Base-by-base conservation (phyloP, 2,888 invertebrate species). In the Lasius platythorax region DNA sequence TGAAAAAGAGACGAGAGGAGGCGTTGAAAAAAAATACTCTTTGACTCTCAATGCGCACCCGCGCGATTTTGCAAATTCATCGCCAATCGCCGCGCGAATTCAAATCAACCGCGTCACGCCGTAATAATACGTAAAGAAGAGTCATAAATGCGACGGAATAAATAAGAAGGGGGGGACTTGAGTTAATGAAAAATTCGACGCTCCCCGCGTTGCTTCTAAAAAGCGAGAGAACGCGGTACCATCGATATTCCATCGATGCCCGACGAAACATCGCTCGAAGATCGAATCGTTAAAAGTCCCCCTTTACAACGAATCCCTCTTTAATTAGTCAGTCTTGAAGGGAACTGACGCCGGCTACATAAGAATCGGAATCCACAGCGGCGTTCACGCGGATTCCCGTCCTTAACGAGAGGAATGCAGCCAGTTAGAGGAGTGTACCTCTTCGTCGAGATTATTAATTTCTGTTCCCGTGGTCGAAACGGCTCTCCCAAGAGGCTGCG, bases 351-450 rank as follows among this genome's bases (percentile, higher is more conserved):
- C 82, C 86, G 85, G 75, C 85, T 86, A 90, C 86, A 84, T 88
- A 90, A 87, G 88, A 90, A 90, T 90, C 85, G 87, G 90, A 90
- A 88, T 88, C 87, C 90, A 86, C 84, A 75, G 84, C 87, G 85
- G 86, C 90, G 90, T 88, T 88, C 88, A 84, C 90, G 90, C 90
- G 87, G 88, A 90, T 89, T 89, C 88, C 78, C 89, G 89, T 87
- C 72, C 86, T 87, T 89, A 89, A 89, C 86, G 83, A 87, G 90
- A 85, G 89, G 89, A 88, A 90, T 86, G 86, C 85, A 86, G 81
- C 87, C 89, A 85, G 85, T 85, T 85, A 85, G 67, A 78, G 79
- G 79, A 81, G 79, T 61, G 79, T 72, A 81, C 92, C 93, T 86
- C 82, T 83, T 86, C 79, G 64, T 63, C 78, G 86, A 75, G 79